Conservation (phyloP, 2,797 vertebrate species). For the Lagocephalus sceleratus region DNA sequence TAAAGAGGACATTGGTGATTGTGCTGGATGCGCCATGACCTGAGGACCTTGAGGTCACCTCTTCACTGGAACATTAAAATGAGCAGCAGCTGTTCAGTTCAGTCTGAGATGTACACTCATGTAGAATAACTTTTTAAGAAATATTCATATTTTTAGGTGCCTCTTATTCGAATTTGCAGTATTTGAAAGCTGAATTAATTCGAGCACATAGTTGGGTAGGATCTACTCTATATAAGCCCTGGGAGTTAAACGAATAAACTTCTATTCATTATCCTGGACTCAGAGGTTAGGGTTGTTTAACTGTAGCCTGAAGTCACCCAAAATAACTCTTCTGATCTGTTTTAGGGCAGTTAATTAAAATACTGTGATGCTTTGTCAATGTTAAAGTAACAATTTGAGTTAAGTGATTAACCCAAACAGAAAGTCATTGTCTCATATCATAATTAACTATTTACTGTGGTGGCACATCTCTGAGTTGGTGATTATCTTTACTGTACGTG, state of each 20-base stretch:
- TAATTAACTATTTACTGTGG: too few relatives aligned
- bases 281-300: conserved; percentile 11
- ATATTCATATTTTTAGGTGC: conserved; percentile 13
- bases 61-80: too few relatives aligned
- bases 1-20: conserved; percentile 32
- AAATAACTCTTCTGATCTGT: conserved; percentile 16
- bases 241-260: conserved; percentile 33
- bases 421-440: too few relatives aligned
- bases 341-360: conserved; percentile 32
- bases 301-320: conserved; percentile 26
- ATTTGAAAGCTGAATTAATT: conserved; percentile 45
- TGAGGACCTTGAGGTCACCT: not conserved
- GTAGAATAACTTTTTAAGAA: not conserved
- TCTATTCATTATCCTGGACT: conserved; percentile 36
- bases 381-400: too few relatives aligned
- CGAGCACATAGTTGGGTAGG: conserved; percentile 30
- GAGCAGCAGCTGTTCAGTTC: too few relatives aligned
- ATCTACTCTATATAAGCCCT: conserved; percentile 25
- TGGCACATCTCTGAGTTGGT: too few relatives aligned
- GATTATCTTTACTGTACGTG: too few relatives aligned
- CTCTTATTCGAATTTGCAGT: conserved; percentile 12
- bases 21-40: conserved; percentile 12
- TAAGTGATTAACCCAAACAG: too few relatives aligned
- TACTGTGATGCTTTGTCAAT: too few relatives aligned
- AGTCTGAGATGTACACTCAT: too few relatives aligned